Evolutionary conservation across 2,113 vertebrate species (phyloP).

Genomic region (Gadus macrocephalus): DNA sequence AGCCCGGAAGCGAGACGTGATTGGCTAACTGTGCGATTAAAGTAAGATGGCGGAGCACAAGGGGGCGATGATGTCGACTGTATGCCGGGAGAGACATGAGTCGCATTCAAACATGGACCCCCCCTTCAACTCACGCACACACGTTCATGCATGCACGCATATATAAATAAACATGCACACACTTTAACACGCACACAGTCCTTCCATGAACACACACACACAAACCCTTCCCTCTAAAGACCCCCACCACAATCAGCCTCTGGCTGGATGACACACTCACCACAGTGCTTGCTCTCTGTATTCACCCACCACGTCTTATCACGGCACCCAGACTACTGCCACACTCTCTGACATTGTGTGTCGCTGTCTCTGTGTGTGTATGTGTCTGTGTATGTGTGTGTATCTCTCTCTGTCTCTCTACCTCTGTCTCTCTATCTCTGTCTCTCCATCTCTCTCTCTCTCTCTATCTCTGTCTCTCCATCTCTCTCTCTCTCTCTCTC

Average conservation of each 20-base stretch:
- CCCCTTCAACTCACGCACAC: not conserved
- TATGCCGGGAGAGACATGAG: constrained; percentile 30
- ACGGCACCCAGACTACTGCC: constrained; percentile 23
- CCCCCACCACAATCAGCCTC: constrained; percentile 38
- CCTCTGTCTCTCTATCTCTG: too few species aligned
- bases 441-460: too few species aligned
- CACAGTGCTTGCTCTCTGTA: constrained; percentile 27
- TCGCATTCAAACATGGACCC: constrained; percentile 40
- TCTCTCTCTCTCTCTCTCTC: too few species aligned
- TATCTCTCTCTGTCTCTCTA: too few species aligned
- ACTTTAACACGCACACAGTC: constrained; percentile 1
- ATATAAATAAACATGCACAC: constrained; percentile 1
- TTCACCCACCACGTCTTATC: constrained; percentile 62
- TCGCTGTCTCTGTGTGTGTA: too few species aligned
- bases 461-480: too few species aligned
- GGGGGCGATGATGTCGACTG: constrained; percentile 19
- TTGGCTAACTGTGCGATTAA: constrained; percentile 27
- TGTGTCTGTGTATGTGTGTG: too few species aligned
- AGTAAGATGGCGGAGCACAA: not conserved
- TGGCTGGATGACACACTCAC: constrained; percentile 58
- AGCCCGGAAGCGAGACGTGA: constrained; percentile 22
- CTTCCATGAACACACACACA: constrained; percentile 2
- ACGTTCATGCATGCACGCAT: not conserved
- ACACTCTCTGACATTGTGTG: too few species aligned
- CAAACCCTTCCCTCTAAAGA: not conserved